Base-by-base conservation (phyloP, 2,888 invertebrate genomes). In the Vanessa cardui region DNA sequence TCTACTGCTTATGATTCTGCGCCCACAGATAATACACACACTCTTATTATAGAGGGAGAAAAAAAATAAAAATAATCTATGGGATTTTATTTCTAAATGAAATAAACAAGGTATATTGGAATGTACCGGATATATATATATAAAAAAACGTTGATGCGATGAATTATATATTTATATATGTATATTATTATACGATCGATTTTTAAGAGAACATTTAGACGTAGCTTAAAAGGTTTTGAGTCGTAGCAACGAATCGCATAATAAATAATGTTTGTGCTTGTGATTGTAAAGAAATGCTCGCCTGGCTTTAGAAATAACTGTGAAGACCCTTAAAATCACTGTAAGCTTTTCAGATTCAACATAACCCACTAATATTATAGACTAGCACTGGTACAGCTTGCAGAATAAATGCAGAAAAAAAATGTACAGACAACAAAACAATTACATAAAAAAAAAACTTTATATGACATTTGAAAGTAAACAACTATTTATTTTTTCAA, bases 101-200 rank as follows among this genome's bases (percentile, higher is more conserved):
- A 64, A 68, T 65, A 71, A 66, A 62, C 66, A 62, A 70, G 75
- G 68, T 76, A 76, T 72, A 69, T 79, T 90, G 90, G 90, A 90
- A 90, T 90, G 90, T 90, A 39, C 86, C 87, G 78, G 84, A 74
- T 66, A 63, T 71, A 58, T 64, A 66, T n/a, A n/a, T n/a, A n/a
- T n/a, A 68, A 58, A 50, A 68, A 63, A 58, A 54, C 31, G 62
- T 66, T 62, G 45, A 63, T 31, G 33, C 20, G 16, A 18, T 67
- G 66, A 67, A 31, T 31, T 54, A 52, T 52, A 33, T 16, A 52
- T 52, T 52, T 15, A 47, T 56, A 66, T 12, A 21, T 39, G 9
- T 61, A 52, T 62, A 66, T 64, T 68, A 68, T 71, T 71, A 66
- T 63, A 68, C 66, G 65, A 65, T 47, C 54, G 47, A 47, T 0